Conservation (phyloP, 1,140 invertebrate species). For the Micrasema minimum region DNA sequence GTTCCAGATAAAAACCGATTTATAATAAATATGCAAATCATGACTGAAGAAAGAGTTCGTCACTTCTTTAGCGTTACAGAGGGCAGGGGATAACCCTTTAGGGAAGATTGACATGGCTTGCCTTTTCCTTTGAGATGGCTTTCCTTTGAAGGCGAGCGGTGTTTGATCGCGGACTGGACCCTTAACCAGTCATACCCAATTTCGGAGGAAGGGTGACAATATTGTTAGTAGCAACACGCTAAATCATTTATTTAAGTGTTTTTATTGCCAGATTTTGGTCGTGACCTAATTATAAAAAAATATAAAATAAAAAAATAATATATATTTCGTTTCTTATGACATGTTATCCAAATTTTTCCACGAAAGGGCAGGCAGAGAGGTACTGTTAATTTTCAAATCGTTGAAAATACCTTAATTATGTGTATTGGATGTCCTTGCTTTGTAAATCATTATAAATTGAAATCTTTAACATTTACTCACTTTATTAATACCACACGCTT, state of each 20-base stretch:
- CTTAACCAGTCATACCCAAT: conserved; percentile 15
- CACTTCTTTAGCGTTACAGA: background rate
- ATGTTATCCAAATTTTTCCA: no score
- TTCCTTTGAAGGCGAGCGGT: conserved; percentile 28
- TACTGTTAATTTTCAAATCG: no score
- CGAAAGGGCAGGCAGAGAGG: no score
- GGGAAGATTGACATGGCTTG: conserved; percentile 26
- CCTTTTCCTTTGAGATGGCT: conserved; percentile 24
- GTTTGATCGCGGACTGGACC: conserved; percentile 19
- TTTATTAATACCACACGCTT: no score
- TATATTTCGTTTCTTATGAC: no score
- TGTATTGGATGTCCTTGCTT: no score
- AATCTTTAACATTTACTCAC: no score
- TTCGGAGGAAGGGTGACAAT: background rate
- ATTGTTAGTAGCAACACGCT: background rate
- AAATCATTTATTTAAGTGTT: background rate
- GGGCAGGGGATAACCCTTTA: conserved; percentile 1
- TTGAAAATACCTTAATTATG: no score
- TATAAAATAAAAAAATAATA: no score
- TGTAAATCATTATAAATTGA: no score
- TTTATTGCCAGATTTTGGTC: no score
- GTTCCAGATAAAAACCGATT: conserved; percentile 33
- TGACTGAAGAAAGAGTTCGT: conserved; percentile 21
- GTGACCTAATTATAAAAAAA: no score
- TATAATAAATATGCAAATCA: conserved; percentile 31